Conservation (phyloP, 2,113 vertebrate species). For the Morone saxatilis region DNA sequence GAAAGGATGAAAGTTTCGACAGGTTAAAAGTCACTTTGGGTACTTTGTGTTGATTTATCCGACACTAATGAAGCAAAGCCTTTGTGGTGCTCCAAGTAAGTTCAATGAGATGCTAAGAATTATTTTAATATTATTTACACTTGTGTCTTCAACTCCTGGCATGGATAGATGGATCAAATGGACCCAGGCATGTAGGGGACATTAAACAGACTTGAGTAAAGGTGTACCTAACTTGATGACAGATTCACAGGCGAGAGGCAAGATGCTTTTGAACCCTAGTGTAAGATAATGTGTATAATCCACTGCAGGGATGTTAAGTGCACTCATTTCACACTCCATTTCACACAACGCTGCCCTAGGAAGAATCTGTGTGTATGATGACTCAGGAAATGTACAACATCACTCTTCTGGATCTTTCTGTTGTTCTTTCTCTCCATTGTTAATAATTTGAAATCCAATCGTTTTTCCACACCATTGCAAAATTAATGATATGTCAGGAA, state of each 20-base stretch:
- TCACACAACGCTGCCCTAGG: constrained; percentile 76
- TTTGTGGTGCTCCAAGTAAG: background rate
- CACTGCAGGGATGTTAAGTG: constrained; percentile 83
- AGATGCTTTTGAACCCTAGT: constrained; percentile 71
- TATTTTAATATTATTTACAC: constrained; percentile 7
- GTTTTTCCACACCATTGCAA: constrained; percentile 17
- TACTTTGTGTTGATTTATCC: background rate
- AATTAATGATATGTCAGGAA: constrained; percentile 57
- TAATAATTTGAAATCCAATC: constrained; percentile 53
- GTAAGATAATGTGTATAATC: constrained; percentile 80
- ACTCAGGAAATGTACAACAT: constrained; percentile 72
- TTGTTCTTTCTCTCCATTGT: constrained; percentile 53
- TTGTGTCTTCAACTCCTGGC: background rate
- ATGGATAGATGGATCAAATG: constrained; percentile 8
- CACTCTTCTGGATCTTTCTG: constrained; percentile 61
- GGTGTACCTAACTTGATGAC: constrained; percentile 65
- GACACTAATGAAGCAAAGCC: background rate
- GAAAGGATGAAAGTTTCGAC: background rate
- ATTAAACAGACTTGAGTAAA: constrained; percentile 50
- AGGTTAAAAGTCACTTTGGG: background rate
- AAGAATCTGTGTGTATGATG: constrained; percentile 69
- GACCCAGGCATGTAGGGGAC: constrained; percentile 21
- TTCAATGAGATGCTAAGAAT: background rate
- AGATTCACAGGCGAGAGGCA: constrained; percentile 57
- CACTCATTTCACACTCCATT: constrained; percentile 86